Evolutionary conservation across 2,113 vertebrate genomes (phyloP), one percentile per base, ranked within the genome.

Genomic region (Grantiella picta): DNA sequence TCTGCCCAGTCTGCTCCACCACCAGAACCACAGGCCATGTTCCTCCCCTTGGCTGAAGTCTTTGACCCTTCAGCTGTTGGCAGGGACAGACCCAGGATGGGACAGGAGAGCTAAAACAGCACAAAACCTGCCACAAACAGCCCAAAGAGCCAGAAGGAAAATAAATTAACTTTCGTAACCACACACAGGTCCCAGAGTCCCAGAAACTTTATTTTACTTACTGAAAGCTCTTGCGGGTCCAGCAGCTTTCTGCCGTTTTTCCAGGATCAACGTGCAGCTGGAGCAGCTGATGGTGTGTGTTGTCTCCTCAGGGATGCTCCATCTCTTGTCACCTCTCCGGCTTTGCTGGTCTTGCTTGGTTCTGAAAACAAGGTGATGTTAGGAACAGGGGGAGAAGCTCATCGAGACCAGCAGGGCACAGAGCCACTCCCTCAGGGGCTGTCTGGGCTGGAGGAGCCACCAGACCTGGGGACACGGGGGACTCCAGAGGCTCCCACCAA

Each of bases 221-320:
- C 92, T 83, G 71, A 49, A 76, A 80, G 36, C 20, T 61, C 49
- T 15, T 5, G 6, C 4, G 22, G 22, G 60, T 82, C 42, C 61
- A 81, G 29, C 40, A 82, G 31, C 35, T 47, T 78, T 68, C 36
- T 80, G 86, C 56, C 64, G 69, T 69, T 84, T 49, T 17, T 18
- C 47, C 25, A 33, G 56, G 42, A 18, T 9, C 52, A 53, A 5
- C 0, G 9, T 13, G 87, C 91, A 96, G 73, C 94, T 97, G 3
- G 52, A 94, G 36, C 93, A 96, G 72, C 96, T 96, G 66, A 75
- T 40, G 68, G 86, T 25, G 72, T 93, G 94, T 19, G 25, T 45
- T 54, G 54, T 79, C 52, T 95, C 94, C 75, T 96, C 95, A 36
- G 45, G 81, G 33, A 73, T 63, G 65, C 47, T 86, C 91, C 49